phyloP scores from a whole-genome alignment of 2,888 invertebrate species.

The Dolomedes plantarius region DNA sequence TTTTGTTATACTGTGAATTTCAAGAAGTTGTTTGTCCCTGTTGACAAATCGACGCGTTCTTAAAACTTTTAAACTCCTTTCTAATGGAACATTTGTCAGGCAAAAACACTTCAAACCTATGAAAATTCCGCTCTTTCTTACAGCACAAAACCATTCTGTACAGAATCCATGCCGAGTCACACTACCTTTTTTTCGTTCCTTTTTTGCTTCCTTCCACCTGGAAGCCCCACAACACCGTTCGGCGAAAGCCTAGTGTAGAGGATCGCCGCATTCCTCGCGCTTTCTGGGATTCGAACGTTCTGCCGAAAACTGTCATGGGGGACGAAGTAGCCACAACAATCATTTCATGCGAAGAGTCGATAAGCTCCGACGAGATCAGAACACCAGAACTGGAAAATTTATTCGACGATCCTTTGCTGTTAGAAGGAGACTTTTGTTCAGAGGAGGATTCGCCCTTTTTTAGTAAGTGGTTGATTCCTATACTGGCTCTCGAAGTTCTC shows the following conservation, averaged over 20 bases:
- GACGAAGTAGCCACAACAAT: conserved; percentile 18
- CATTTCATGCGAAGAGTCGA: conserved; percentile 35
- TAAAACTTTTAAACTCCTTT: too few species aligned
- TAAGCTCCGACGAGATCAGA: conserved; percentile 30
- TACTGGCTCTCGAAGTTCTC: too few species aligned
- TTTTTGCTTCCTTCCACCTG: neutral
- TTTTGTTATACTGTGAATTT: too few species aligned
- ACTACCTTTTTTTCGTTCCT: too few species aligned
- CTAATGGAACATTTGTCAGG: too few species aligned
- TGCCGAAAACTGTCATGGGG: conserved; percentile 4
- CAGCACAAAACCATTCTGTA: neutral
- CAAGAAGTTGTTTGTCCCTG: too few species aligned
- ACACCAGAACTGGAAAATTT: conserved; percentile 46
- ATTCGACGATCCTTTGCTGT: conserved; percentile 45
- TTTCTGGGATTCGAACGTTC: neutral
- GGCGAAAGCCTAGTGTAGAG: neutral
- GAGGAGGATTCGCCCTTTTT: conserved; percentile 55
- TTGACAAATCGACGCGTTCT: too few species aligned
- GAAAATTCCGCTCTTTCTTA: too few species aligned
- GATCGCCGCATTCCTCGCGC: neutral
- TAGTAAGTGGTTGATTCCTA: conserved; percentile 22
- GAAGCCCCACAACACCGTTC: neutral
- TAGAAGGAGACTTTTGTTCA: conserved; percentile 41
- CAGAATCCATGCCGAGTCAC: neutral
- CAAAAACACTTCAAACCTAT: too few species aligned